Evolutionary conservation across 2,113 vertebrate species (phyloP).

Genomic region (Hoplias malabaricus): DNA sequence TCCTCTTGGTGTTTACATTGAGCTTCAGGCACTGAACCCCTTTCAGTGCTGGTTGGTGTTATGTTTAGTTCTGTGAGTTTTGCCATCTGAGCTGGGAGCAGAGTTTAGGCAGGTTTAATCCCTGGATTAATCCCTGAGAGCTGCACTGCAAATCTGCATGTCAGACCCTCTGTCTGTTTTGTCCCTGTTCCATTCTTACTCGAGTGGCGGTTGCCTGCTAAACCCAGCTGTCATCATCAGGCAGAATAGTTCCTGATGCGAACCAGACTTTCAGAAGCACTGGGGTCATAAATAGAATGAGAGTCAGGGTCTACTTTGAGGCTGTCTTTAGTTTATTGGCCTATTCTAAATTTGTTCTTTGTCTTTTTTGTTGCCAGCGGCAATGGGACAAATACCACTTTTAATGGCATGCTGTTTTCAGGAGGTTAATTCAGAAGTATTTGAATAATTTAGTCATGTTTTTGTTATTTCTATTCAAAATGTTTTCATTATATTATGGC

Average conservation of each 20-base stretch:
- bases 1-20: neutral
- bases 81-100: constrained; percentile 4
- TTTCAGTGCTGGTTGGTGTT: neutral
- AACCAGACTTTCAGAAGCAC: neutral
- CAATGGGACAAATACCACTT: too few relatives aligned
- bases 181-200: constrained; percentile 12
- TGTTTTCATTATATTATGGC: too few relatives aligned
- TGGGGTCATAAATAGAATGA: neutral
- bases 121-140: constrained; percentile 12
- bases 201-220: neutral
- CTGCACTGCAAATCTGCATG: neutral
- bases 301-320: neutral
- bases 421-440: too few relatives aligned
- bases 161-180: constrained; percentile 1
- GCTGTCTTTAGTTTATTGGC: neutral
- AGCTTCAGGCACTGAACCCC: neutral
- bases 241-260: neutral
- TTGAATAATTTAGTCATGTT: too few relatives aligned
- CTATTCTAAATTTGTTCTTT: neutral
- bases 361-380: too few relatives aligned
- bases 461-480: too few relatives aligned
- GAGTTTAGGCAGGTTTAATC: constrained; percentile 32
- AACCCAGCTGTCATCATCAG: constrained; percentile 18
- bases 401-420: too few relatives aligned
- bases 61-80: neutral